A percentile compares a stretch with the other conserved stretches of the same genome.
Evolutionary conservation across 2,797 vertebrate genomes (phyloP).

Genomic region (Trichosurus vulpecula): DNA sequence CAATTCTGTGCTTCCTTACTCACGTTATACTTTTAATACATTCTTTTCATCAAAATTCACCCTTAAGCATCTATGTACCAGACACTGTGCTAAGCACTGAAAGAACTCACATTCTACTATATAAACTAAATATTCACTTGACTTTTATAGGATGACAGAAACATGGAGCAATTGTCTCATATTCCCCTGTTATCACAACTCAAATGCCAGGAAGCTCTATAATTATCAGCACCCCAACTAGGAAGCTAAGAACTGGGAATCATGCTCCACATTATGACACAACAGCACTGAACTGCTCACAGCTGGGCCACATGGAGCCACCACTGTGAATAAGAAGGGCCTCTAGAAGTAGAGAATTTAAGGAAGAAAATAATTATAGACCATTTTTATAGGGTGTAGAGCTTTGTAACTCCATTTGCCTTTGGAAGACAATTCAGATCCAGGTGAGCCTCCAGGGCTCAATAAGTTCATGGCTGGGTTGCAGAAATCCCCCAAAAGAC

Average conservation of each 20-base stretch:
- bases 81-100: background rate
- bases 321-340: background rate
- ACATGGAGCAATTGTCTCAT: background rate
- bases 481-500: background rate
- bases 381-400: background rate
- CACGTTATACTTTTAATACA: background rate
- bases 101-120: background rate
- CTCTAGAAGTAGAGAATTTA: background rate
- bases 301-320: background rate
- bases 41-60: background rate
- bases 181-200: background rate
- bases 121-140: background rate
- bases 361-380: background rate
- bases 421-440: background rate
- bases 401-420: background rate
- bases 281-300: background rate
- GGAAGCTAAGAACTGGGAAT: background rate
- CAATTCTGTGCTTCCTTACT: constrained; percentile 5
- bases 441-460: background rate
- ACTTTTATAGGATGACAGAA: background rate
- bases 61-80: background rate
- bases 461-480: background rate
- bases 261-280: background rate
- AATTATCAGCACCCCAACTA: background rate
- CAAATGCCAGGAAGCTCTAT: background rate